These are phyloP conservation scores for Enchytraeus crypticus DNA, from an alignment of 2,888 invertebrate species.

Conservation along the genomic window DNA sequence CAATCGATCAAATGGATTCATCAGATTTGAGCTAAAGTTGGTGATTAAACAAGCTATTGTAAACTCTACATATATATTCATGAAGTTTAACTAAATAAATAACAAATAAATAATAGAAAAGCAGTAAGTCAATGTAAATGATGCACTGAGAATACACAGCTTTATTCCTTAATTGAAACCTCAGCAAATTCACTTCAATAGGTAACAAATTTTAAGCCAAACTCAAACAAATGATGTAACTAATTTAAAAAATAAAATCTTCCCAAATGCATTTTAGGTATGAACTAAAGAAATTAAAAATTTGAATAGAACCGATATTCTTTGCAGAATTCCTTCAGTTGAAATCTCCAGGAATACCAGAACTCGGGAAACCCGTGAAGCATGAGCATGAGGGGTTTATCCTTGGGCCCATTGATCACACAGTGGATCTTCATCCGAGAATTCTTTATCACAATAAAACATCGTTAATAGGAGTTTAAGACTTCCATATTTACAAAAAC, in stretches of 20 bases:
- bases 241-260: no score
- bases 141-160: no score
- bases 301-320: slow-evolving; percentile 32
- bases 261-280: no score
- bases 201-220: no score
- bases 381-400: slow-evolving; percentile 62
- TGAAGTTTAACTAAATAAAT: not conserved
- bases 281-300: not conserved
- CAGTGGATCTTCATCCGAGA: slow-evolving; percentile 54
- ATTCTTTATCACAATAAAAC: not conserved
- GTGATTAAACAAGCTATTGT: not conserved
- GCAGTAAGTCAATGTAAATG: not conserved
- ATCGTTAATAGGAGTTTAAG: not conserved
- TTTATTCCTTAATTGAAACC: no score
- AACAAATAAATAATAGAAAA: not conserved
- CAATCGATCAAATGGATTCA: no score
- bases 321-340: slow-evolving; percentile 58
- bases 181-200: no score
- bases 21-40: no score
- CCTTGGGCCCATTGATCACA: slow-evolving; percentile 59
- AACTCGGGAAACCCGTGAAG: slow-evolving; percentile 70
- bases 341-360: slow-evolving; percentile 69
- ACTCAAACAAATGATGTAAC: no score
- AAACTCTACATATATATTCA: not conserved
- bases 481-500: not conserved